These are phyloP conservation scores for Microtus richardsoni DNA, from an alignment of 2,113 vertebrate genomes.

Conservation along the genomic window DNA sequence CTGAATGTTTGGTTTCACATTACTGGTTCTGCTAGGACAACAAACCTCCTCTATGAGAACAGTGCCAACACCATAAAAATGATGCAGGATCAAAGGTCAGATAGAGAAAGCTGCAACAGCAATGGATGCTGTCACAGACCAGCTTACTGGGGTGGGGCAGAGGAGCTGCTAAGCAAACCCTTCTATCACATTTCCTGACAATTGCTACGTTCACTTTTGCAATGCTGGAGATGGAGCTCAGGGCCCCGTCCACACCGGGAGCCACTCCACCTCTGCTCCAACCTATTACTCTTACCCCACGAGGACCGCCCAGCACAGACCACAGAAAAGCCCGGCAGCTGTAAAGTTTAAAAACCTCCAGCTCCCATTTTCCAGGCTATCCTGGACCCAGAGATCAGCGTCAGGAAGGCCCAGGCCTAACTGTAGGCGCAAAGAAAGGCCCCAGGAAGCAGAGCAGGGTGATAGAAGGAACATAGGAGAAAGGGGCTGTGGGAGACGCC, in stretches of 20 bases:
- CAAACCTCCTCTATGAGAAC: rapidly evolving
- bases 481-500: too few relatives aligned
- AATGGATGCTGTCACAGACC: rapidly evolving
- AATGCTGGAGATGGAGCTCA: not conserved
- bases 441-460: rapidly evolving
- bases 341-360: not conserved
- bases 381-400: not conserved
- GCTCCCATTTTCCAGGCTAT: not conserved
- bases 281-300: not conserved
- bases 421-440: not conserved
- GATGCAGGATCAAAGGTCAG: too few relatives aligned
- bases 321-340: not conserved
- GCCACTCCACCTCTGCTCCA: not conserved
- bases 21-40: not conserved
- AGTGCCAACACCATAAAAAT: too few relatives aligned
- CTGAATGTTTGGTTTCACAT: not conserved
- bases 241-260: too few relatives aligned
- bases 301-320: not conserved
- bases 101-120: not conserved
- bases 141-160: not conserved
- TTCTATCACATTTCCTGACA: not conserved
- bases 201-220: not conserved
- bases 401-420: not conserved
- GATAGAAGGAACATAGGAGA: not conserved
- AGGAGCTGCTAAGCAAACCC: not conserved